Conservation (phyloP, 2,797 vertebrate genomes). For the Uromys caudimaculatus region DNA sequence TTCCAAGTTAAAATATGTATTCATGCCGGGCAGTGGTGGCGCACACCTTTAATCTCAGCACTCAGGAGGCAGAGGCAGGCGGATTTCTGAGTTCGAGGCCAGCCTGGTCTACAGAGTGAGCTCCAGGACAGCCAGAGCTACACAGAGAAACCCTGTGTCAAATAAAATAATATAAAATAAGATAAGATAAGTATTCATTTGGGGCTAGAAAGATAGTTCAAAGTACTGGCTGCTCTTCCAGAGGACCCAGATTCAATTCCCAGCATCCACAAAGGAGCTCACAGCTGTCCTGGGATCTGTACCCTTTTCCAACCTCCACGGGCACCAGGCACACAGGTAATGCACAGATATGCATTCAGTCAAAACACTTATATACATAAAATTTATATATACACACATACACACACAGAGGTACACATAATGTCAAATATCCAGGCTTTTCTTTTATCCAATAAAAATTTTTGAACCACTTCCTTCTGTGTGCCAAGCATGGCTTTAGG, state of each 20-base stretch:
- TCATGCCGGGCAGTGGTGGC: no score
- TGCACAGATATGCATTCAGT: background rate
- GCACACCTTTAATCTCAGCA: no score
- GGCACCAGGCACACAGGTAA: background rate
- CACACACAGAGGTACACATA: background rate
- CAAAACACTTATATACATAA: background rate
- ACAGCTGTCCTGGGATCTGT: background rate
- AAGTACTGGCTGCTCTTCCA: background rate
- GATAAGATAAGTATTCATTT: slow-evolving; percentile 30
- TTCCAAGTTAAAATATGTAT: slow-evolving; percentile 43
- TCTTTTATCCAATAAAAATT: slow-evolving; percentile 44
- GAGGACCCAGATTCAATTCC: background rate
- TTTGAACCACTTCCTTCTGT: background rate
- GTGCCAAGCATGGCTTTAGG: background rate
- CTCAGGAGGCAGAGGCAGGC: no score
- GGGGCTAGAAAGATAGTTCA: background rate
- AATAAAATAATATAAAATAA: no score
- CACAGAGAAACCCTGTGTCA: no score
- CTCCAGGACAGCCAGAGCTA: no score
- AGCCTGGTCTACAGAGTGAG: no score
- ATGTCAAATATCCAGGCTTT: slow-evolving; percentile 9
- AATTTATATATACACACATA: background rate
- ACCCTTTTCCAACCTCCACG: background rate
- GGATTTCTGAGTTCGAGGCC: no score
- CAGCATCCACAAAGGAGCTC: background rate